Evolutionary conservation across 2,113 vertebrate genomes (phyloP).

Genomic region (Morone chrysops): DNA sequence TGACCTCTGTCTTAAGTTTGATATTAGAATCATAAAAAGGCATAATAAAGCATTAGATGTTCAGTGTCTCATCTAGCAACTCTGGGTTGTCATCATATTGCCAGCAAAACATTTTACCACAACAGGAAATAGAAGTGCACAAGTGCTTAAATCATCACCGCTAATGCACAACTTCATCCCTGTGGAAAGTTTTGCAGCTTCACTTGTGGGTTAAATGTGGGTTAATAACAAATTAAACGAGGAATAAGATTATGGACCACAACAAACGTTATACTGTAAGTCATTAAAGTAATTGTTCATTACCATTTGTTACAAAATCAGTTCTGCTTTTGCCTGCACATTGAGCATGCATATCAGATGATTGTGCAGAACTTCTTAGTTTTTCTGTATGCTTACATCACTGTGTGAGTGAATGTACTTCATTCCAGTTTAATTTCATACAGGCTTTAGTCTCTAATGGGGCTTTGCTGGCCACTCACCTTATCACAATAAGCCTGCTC

Average conservation of each 20-base stretch:
- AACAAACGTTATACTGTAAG: neutral
- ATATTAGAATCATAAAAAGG: slow-evolving; percentile 1
- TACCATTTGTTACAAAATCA: neutral
- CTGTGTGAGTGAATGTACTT: neutral
- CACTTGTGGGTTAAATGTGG: neutral
- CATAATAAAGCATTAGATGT: neutral
- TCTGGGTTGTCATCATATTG: neutral
- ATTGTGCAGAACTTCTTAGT: slow-evolving; percentile 1
- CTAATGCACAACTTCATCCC: slow-evolving; percentile 8
- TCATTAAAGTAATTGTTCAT: neutral
- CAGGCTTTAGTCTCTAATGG: slow-evolving; percentile 16
- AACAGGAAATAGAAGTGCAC: neutral
- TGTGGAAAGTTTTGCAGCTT: neutral
- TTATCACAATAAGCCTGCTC: neutral
- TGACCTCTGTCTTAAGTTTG: neutral
- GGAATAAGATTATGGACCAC: neutral
- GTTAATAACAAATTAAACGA: slow-evolving; percentile 16
- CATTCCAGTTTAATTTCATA: neutral
- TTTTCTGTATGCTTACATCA: slow-evolving; percentile 14
- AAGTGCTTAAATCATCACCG: neutral
- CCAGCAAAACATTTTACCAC: slow-evolving; percentile 18
- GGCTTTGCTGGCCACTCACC: slow-evolving; percentile 13
- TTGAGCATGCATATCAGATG: neutral
- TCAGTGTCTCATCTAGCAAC: slow-evolving; percentile 6
- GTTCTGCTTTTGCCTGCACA: neutral